Conservation (phyloP, 92 coral and sea anemone species). For the Blastomussa wellsi region DNA sequence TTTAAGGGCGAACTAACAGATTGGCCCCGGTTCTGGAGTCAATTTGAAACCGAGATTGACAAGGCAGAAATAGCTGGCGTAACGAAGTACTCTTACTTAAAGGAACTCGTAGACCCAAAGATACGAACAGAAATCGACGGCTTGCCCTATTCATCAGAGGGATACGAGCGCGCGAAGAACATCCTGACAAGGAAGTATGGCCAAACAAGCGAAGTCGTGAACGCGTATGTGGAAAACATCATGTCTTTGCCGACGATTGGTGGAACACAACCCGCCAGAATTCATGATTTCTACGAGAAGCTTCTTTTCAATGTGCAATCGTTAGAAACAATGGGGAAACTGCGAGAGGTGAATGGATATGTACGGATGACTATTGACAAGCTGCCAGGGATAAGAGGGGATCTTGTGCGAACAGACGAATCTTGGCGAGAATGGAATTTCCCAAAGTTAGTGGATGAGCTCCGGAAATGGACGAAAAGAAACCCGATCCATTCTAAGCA, state of each 20-base stretch:
- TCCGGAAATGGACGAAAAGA: conserved; percentile 41
- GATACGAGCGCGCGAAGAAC: conserved; percentile 42
- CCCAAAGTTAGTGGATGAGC: conserved; percentile 40
- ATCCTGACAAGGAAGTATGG: conserved; percentile 40
- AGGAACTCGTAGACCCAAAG: conserved; percentile 35
- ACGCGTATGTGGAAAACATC: conserved; percentile 47
- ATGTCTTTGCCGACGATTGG: conserved; percentile 42
- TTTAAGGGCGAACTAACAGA: conserved; percentile 18
- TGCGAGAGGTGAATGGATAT: conserved; percentile 32
- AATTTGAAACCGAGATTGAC: conserved; percentile 47
- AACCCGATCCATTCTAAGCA: conserved; percentile 24
- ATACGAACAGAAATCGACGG: conserved; percentile 26
- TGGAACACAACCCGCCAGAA: conserved; percentile 33
- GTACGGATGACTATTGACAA: conserved; percentile 39
- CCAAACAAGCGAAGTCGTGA: conserved; percentile 37
- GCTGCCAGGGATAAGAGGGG: conserved; percentile 47
- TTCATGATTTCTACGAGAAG: conserved; percentile 44
- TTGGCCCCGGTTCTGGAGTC: conserved; percentile 56
- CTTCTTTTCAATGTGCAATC: conserved; percentile 33
- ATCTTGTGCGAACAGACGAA: conserved; percentile 40
- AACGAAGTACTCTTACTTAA: conserved; percentile 43
- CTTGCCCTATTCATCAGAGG: conserved; percentile 41
- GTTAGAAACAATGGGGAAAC: conserved; percentile 32
- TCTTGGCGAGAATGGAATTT: conserved; percentile 41
- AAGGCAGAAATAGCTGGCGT: conserved; percentile 26